A percentile compares a stretch with the other conserved stretches of the same genome.
Conservation (phyloP, 2,113 vertebrate species). For the Heteronetta atricapilla region DNA sequence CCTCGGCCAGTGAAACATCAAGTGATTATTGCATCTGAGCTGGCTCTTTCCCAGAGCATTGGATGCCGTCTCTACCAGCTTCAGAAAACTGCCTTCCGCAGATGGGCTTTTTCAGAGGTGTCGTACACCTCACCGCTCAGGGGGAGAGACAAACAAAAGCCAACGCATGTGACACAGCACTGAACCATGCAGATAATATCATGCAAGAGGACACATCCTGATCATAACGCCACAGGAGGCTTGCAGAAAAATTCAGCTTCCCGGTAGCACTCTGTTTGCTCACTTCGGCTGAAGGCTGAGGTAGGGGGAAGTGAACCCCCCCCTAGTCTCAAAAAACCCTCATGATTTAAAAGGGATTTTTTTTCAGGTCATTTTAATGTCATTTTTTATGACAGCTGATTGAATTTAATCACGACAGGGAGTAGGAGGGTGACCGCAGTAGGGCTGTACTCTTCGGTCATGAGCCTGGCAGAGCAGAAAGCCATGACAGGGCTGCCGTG, state of each 20-base stretch:
- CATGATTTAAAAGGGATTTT: not conserved
- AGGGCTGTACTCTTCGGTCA: not conserved
- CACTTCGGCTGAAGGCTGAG: not conserved
- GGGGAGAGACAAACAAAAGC: constrained; percentile 36
- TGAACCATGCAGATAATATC: not conserved
- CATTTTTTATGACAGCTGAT: not conserved
- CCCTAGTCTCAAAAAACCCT: not conserved
- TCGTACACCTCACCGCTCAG: not conserved
- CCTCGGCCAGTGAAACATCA: not conserved
- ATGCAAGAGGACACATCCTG: not conserved
- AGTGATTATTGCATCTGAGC: constrained; percentile 28
- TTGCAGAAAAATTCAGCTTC: not conserved
- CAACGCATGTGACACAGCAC: not conserved
- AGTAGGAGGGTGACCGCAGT: not conserved
- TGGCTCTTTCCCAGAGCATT: constrained; percentile 46
- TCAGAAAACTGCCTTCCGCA: constrained; percentile 16
- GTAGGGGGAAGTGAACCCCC: not conserved
- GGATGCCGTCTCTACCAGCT: not conserved
- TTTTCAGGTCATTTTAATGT: not conserved
- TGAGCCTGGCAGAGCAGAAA: not conserved
- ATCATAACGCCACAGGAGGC: not conserved
- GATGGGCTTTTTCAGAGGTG: constrained; percentile 51
- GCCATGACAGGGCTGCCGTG: rapidly evolving
- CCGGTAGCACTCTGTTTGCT: not conserved
- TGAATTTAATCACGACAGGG: not conserved